Base-by-base conservation (phyloP, 2,888 invertebrate species). In the Ametastegia equiseti region DNA sequence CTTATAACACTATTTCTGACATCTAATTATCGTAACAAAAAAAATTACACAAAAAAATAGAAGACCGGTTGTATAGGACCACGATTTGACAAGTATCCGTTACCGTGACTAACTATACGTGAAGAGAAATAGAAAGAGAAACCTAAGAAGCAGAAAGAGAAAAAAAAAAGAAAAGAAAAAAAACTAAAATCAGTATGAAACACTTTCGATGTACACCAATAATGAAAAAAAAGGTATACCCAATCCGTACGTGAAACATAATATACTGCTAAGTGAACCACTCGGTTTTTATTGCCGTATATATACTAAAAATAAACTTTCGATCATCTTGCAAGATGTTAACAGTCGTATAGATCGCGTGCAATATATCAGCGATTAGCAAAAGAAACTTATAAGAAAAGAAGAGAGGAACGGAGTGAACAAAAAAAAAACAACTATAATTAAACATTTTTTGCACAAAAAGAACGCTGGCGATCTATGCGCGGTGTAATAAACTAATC, bases 301-400 rank as follows among this genome's bases (percentile, higher is more conserved):
- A n/a, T n/a, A n/a, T n/a, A 67, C 39, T 39, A 67, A 67, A 67
- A 30, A 30, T 65, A 33, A 39, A 67, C 65, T 67, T 67, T 67
- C 65, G 36, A 67, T 67, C 36, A 9, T 36, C 36, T 67, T 9
- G 39, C 36, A 39, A 39, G 65, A 36, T 67, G 36, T 67, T 36
- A 7, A 39, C 23, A 67, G 9, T 39, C 65, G 39, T n/a, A 67
- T 23, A 36, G 65, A 67, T 67, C 9, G 65, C 39, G 36, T 67
- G 65, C 39, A n/a, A n/a, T n/a, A n/a, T n/a, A n/a, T n/a, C n/a
- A n/a, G 65, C 39, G 65, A 39, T 5, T 33, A 65, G 65, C 36
- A 7, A n/a, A n/a, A 33, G 65, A 39, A 67, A 67, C 39, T 67
- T 60, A n/a, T 30, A 1, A 67, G 9, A 67, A 39, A 67, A 23